Base-by-base conservation (phyloP, 2,888 invertebrate genomes). In the Cordylochernes scorpioides region DNA sequence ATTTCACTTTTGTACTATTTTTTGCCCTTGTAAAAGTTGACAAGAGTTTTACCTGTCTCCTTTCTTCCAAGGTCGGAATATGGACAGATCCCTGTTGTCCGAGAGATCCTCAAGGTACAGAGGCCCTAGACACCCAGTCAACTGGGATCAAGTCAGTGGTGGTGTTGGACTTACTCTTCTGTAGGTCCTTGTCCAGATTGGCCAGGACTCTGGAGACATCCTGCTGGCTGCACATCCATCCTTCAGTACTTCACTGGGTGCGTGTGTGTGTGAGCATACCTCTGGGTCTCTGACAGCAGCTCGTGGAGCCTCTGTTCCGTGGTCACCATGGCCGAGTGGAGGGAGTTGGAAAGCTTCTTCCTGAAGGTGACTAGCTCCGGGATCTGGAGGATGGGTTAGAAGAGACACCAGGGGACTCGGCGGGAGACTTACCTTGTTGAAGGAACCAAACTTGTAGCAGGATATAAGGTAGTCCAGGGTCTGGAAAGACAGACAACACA, bases 371-470 rank as follows among this genome's bases (percentile, higher is more conserved):
- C 67, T 50, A 91, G 73, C 53, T 88, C 86, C 42, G 72, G 67
- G 41, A 88, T 64, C 62, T 54, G 40, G 15, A 22, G 10, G 30
- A 16, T 14, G 10, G 33, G 31, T 14, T 15, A 15, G 10, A 3
- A 10, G 8, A 15, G 24, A 19, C 10, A 19, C 10, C 9, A 19
- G 9, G 10, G 10, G 21, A 2, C 9, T n/a, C 2, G 9, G 9
- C 10, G 12, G 12, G 5, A 22, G 12, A 38, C 45, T 36, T 40
- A 54, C 53, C 46, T 86, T 84, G 42, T 71, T 67, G 58, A 86
- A 86, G 25, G 86, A 82, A 8, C 88, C 86, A 54, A 71, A 86
- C 49, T 86, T 84, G 58, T 86, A 88, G 6, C 78, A 75, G 46
- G 75, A 69, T 15, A 82, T 75, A 30, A 88, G 62, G 51, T 82